Base-by-base conservation (phyloP, 2,113 vertebrate species). In the Macquaria australasica region DNA sequence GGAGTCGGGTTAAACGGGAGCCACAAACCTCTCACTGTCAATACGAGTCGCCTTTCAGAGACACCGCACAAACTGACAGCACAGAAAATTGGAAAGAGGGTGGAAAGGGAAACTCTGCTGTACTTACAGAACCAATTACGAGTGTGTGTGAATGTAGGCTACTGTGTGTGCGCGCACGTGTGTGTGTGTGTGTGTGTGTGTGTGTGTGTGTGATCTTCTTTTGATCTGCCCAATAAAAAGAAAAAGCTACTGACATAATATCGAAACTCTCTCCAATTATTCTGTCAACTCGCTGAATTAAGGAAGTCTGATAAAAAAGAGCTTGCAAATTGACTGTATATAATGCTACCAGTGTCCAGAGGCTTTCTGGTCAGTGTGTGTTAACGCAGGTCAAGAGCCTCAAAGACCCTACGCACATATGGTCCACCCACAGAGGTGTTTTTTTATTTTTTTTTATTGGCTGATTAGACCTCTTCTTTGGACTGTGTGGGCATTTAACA, bases 41-140 rank as follows among this genome's bases (percentile, higher is more conserved):
- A 86, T 82, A 59, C 62, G 15, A 48, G 77, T 84, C 20, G 21
- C 68, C 62, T 78, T 77, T 87, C 74, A 87, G 73, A 89, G 34
- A 77, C 55, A 71, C 73, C 39, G 77, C 77, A 79, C 83, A 89
- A 87, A 86, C 77, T 91, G 91, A 90, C 91, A 91, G 87, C 90
- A 83, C 28, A 76, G 84, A 86, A 93, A 92, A 93, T 85, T 90
- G 88, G 77, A 88, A 88, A 78, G 64, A 88, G 81, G 75, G 83
- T 72, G 73, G 71, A 92, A 83, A 74, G 51, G 53, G 55, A 84
- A 84, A 87, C 80, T 77, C 66, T 71, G 87, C 71, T 82, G 66
- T 89, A 83, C 77, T 89, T 83, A 89, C 74, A 85, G 73, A 85
- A 83, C 89, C 92, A 91, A 94, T 93, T 93, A 88, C 45, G 14